Percentiles rank a stretch among this genome's conserved stretches.
These are phyloP conservation scores for Limnephilus lunatus DNA, from an alignment of 2,888 invertebrate species.

Conservation along the genomic window DNA sequence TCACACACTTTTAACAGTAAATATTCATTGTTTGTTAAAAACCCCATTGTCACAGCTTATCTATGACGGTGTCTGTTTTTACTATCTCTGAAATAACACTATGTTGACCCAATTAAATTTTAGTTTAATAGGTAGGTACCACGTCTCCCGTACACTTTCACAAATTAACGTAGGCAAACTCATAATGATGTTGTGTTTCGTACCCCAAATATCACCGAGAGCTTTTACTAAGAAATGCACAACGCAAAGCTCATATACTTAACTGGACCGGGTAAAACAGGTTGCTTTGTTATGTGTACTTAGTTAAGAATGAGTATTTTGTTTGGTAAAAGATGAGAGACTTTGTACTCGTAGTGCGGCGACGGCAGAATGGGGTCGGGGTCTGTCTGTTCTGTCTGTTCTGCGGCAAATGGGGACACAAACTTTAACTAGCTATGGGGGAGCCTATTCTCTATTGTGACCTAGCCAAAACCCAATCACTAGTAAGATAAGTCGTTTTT, in stretches of 20 bases:
- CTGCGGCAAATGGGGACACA: neutral
- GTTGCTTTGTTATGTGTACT: constrained; percentile 13
- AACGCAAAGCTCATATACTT: neutral
- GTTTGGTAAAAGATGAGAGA: constrained; percentile 7
- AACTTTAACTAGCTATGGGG: neutral
- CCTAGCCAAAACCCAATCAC: no score
- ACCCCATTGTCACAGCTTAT: no score
- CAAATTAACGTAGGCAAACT: neutral
- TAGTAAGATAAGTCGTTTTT: neutral
- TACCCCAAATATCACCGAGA: neutral
- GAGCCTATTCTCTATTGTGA: neutral
- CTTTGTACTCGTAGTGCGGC: neutral
- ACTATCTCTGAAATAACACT: no score
- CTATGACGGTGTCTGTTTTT: no score
- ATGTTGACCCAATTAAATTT: no score
- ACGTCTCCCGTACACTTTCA: neutral
- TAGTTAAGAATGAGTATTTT: neutral
- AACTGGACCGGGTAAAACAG: neutral
- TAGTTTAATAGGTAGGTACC: no score
- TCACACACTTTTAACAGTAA: no score
- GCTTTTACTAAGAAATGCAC: neutral
- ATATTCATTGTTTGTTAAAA: no score
- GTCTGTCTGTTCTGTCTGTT: neutral
- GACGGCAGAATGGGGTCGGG: constrained; percentile 31
- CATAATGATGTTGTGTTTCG: neutral